phyloP scores from a whole-genome alignment of 1,140 invertebrate species.

The Drosophila obscura region DNA sequence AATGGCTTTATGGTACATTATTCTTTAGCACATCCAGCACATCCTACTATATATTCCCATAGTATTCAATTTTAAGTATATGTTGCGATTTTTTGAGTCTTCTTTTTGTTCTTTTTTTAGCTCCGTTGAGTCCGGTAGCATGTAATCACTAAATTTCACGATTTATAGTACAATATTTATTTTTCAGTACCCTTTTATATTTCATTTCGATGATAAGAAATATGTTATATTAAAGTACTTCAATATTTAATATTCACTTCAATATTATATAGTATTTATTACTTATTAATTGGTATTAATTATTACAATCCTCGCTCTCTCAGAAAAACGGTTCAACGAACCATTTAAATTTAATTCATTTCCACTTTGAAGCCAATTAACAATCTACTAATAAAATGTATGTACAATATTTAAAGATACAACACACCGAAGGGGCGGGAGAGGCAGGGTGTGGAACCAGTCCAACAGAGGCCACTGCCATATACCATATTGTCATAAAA shows the following conservation, averaged over 20 bases:
- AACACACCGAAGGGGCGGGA: neutral
- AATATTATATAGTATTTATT: no score
- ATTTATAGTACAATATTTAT: no score
- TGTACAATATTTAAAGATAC: conserved; percentile 27
- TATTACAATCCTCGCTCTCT: neutral
- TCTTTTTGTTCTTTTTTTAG: no score
- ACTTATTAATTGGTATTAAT: conserved; percentile 13
- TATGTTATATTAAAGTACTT: no score
- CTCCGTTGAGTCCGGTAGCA: no score
- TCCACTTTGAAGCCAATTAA: conserved; percentile 39
- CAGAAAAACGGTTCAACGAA: conserved; percentile 35
- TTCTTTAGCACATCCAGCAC: neutral
- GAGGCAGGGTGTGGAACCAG: neutral
- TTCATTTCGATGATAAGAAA: no score
- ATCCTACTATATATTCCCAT: no score
- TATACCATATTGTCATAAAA: conserved; percentile 48
- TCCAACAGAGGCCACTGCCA: conserved; percentile 26
- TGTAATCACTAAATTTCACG: no score
- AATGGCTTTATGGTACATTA: conserved; percentile 14
- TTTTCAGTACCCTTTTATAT: no score
- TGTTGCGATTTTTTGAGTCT: no score
- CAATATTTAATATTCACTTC: no score
- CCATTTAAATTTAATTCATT: conserved; percentile 41
- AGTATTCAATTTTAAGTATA: no score
- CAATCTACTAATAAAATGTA: conserved; percentile 48